Conservation (phyloP, 1,140 invertebrate species). For the Teleogryllus occipitalis region DNA sequence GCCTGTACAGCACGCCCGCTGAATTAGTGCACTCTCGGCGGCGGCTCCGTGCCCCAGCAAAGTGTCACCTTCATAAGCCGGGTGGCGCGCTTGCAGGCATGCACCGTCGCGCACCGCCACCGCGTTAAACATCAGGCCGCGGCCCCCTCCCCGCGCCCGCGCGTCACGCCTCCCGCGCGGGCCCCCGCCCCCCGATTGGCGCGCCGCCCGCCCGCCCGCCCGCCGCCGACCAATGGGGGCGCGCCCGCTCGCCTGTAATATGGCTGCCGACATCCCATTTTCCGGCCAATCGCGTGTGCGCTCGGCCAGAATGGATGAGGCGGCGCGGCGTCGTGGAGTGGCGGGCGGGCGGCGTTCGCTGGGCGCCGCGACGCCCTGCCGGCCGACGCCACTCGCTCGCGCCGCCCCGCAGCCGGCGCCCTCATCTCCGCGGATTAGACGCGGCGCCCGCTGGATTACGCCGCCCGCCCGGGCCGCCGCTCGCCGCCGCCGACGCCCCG, state of each 20-base stretch:
- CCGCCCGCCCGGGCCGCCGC: too few species aligned
- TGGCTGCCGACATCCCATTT: constrained; percentile 3
- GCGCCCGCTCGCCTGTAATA: neutral
- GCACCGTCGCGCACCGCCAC: too few species aligned
- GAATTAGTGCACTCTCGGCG: neutral
- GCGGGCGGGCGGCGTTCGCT: neutral
- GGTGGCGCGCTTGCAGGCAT: neutral
- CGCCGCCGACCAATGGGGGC: neutral
- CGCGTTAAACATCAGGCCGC: neutral
- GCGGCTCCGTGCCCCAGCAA: neutral
- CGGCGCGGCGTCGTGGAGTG: neutral
- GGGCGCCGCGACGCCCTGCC: too few species aligned
- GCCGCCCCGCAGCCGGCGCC: too few species aligned
- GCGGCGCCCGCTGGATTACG: too few species aligned
- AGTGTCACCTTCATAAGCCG: neutral
- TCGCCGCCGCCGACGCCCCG: too few species aligned
- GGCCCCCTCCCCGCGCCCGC: too few species aligned
- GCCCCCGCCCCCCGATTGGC: too few species aligned
- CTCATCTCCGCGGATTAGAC: too few species aligned
- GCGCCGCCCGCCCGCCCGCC: too few species aligned
- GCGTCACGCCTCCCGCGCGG: neutral
- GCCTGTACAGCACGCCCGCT: neutral
- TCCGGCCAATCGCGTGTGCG: neutral
- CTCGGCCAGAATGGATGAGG: neutral
- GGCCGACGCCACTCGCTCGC: too few species aligned